These are phyloP conservation scores for Diachrysia chrysitis DNA, from an alignment of 2,888 invertebrate species.

Conservation along the genomic window DNA sequence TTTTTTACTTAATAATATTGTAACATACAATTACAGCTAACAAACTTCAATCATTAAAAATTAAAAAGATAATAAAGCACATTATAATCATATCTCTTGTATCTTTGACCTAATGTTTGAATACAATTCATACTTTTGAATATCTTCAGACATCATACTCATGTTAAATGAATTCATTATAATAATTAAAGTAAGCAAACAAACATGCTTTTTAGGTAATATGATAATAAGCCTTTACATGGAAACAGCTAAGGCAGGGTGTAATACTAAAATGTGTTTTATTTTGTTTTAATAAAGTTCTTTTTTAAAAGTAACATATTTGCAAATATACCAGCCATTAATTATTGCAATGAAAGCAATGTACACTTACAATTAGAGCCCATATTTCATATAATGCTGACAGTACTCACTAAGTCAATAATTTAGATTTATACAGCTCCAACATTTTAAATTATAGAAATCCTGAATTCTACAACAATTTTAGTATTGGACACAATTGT, in stretches of 20 bases:
- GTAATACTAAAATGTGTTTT: conserved; percentile 29
- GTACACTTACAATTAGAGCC: conserved; percentile 61
- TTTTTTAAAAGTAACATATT: conserved; percentile 33
- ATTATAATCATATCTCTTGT: conserved; percentile 13
- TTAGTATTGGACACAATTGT: conserved; percentile 33
- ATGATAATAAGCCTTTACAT: conserved; percentile 28
- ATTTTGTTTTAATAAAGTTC: conserved; percentile 31
- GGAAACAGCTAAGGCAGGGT: conserved; percentile 35
- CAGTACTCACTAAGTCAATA: conserved; percentile 55
- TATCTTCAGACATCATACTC: conserved; percentile 34
- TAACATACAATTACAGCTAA: conserved; percentile 24
- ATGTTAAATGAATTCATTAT: conserved; percentile 20
- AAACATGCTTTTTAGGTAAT: conserved; percentile 26
- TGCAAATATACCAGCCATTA: conserved; percentile 30
- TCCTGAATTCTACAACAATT: conserved; percentile 60
- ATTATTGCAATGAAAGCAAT: conserved; percentile 58
- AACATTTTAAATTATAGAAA: conserved; percentile 60
- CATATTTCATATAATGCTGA: conserved; percentile 48
- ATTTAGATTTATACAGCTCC: conserved; percentile 59
- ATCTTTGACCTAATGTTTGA: conserved; percentile 39
- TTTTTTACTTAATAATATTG: conserved; percentile 20
- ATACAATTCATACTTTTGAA: conserved; percentile 29
- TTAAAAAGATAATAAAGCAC: conserved; percentile 9
- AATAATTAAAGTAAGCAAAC: conserved; percentile 27
- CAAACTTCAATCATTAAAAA: conserved; percentile 15